A percentile compares a stretch with the other conserved stretches of the same genome.
Conservation (phyloP, 2,888 invertebrate species). For the Pocota personata region DNA sequence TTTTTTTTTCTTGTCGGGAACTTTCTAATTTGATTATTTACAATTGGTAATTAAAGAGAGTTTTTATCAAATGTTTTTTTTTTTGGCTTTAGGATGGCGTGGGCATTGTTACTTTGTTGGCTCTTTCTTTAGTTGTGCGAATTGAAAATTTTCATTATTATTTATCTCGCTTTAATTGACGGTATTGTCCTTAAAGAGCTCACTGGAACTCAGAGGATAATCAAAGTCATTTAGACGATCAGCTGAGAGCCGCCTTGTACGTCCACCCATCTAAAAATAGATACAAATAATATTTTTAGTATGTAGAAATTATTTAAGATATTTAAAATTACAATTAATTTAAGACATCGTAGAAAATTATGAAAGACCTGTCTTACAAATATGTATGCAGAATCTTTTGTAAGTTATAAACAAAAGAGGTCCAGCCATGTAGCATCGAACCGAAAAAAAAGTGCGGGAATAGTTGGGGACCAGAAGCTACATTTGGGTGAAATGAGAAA, state of each 20-base stretch:
- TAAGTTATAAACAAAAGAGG: too few relatives aligned
- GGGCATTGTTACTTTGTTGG: slow-evolving; percentile 17
- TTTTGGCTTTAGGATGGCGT: slow-evolving; percentile 9
- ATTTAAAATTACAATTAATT: too few relatives aligned
- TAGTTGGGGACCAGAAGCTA: too few relatives aligned
- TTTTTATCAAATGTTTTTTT: slow-evolving; percentile 29
- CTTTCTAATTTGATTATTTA: slow-evolving; percentile 64
- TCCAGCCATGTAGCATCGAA: too few relatives aligned
- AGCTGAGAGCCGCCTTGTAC: slow-evolving; percentile 76
- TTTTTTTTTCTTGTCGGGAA: slow-evolving; percentile 32
- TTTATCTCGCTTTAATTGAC: slow-evolving; percentile 45
- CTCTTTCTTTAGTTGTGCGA: slow-evolving; percentile 16
- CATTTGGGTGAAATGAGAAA: too few relatives aligned
- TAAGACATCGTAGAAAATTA: too few relatives aligned
- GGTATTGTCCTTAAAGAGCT: slow-evolving; percentile 76
- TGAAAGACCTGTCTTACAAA: too few relatives aligned
- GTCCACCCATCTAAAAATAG: slow-evolving; percentile 77
- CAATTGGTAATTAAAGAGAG: slow-evolving; percentile 55
- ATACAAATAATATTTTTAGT: background rate
- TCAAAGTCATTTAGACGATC: slow-evolving; percentile 78
- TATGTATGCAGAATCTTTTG: too few relatives aligned
- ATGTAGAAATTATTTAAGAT: background rate
- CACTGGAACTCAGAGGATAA: slow-evolving; percentile 78
- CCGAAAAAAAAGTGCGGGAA: too few relatives aligned
- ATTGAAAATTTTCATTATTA: slow-evolving; percentile 23